These are phyloP conservation scores for Ceramica pisi DNA, from an alignment of 2,888 invertebrate species.

Conservation along the genomic window DNA sequence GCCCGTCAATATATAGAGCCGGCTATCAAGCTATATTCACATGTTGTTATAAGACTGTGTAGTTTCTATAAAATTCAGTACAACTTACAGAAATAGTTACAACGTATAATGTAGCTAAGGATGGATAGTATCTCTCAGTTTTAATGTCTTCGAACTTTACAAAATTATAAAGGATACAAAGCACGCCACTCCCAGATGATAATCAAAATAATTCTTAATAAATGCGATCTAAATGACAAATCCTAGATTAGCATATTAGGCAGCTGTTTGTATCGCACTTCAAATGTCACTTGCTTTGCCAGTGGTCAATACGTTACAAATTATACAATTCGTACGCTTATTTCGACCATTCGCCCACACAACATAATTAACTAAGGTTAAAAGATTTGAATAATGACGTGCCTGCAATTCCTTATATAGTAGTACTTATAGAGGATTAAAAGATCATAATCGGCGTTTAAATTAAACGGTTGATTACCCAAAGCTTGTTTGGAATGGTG, in stretches of 20 bases:
- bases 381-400: conserved; percentile 30
- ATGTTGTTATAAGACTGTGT: no score
- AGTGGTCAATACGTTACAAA: conserved; percentile 44
- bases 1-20: no score
- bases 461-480: conserved; percentile 31
- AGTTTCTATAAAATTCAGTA: not conserved
- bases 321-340: conserved; percentile 47
- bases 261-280: conserved; percentile 13
- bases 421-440: not conserved
- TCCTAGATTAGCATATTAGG: conserved; percentile 59
- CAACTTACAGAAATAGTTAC: no score
- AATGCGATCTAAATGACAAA: conserved; percentile 47
- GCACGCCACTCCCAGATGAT: conserved; percentile 44
- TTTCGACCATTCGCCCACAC: conserved; percentile 35
- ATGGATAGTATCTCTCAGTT: not conserved
- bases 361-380: conserved; percentile 33
- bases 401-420: not conserved
- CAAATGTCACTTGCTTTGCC: conserved; percentile 58
- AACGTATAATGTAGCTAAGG: not conserved
- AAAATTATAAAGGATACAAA: conserved; percentile 25
- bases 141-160: conserved; percentile 19
- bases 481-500: conserved; percentile 23
- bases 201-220: conserved; percentile 30
- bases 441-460: conserved; percentile 20
- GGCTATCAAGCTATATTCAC: no score